These are phyloP conservation scores for Bemisia tabaci DNA, from an alignment of 1,140 invertebrate species.

Conservation along the genomic window DNA sequence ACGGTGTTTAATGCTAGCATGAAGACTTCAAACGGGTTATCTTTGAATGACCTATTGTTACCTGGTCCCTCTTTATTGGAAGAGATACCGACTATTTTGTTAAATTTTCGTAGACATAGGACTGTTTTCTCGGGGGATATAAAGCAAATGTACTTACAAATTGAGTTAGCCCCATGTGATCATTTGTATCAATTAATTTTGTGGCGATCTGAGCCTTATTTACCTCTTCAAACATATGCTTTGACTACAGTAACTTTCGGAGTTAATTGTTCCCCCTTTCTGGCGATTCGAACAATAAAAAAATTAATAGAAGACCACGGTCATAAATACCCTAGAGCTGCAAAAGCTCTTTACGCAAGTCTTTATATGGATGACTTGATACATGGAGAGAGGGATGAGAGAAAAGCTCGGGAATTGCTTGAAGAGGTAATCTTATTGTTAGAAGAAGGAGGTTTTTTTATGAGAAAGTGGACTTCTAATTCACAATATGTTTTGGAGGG, in stretches of 20 bases:
- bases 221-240: conserved; percentile 8
- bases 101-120: conserved; percentile 30
- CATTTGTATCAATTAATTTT: conserved; percentile 27
- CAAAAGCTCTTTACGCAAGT: neutral
- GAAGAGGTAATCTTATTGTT: conserved; percentile 15
- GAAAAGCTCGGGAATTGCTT: conserved; percentile 16
- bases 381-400: conserved; percentile 21
- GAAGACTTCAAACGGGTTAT: neutral
- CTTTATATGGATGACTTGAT: conserved; percentile 28
- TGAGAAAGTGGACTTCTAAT: conserved; percentile 18
- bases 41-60: conserved; percentile 8
- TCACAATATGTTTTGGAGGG: neutral
- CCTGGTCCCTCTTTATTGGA: neutral
- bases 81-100: conserved; percentile 29
- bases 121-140: conserved; percentile 32
- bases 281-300: neutral
- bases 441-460: conserved; percentile 14
- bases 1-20: conserved; percentile 4
- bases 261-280: conserved; percentile 18
- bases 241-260: conserved; percentile 32
- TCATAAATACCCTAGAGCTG: conserved; percentile 21
- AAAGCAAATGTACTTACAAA: conserved; percentile 31
- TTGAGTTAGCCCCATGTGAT: conserved; percentile 24
- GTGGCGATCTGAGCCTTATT: conserved; percentile 20
- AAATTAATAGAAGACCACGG: conserved; percentile 20